Base-by-base conservation (phyloP, 2,888 invertebrate species). In the Hyposoter dolosus region DNA sequence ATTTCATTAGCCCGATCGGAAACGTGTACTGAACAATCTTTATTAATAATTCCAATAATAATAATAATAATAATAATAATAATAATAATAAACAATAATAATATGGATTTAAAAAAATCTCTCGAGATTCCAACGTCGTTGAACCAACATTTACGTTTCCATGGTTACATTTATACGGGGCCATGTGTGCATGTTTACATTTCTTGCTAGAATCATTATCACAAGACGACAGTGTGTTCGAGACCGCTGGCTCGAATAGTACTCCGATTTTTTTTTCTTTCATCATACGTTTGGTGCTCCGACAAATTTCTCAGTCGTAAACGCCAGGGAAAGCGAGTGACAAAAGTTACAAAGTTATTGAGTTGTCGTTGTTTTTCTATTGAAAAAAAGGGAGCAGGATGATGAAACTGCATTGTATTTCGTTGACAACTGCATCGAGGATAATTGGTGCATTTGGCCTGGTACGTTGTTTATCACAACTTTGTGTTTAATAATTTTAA, bases 361-460 rank as follows among this genome's bases (percentile, higher is more conserved):
- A 71, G 75, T 32, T 76, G 19, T 85, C 56, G 50, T 72, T 65
- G 75, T 3, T 83, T 74, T 68, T 75, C 3, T 45, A 50, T 32
- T 17, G 5, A 19, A 50, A 53, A n/a, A 40, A 50, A 28, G n/a
- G n/a, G n/a, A n/a, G 0, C 35, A 35, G 23, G 75, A 93, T 93
- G 92, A 87, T 75, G 63, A 89, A 89, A 47, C 71, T 91, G 65
- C 93, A 93, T 82, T 93, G 93, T 82, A 87, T 94, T 12, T 89
- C 92, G 32, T 83, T 91, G 82, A 91, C 93, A 69, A 87, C 93
- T 72, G 91, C 92, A 35, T 90, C 92, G 1, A 92, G 92, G 84
- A 91, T 94, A 17, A 92, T 94, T 74, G 92, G 93, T 32, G 91
- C 92, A 19, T 92, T 93, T 71, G 93, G 93, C 74, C 89, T 94